Percentiles rank a stretch among this genome's conserved stretches.
phyloP scores from a whole-genome alignment of 2,888 invertebrate species.

The Philaethria dido region DNA sequence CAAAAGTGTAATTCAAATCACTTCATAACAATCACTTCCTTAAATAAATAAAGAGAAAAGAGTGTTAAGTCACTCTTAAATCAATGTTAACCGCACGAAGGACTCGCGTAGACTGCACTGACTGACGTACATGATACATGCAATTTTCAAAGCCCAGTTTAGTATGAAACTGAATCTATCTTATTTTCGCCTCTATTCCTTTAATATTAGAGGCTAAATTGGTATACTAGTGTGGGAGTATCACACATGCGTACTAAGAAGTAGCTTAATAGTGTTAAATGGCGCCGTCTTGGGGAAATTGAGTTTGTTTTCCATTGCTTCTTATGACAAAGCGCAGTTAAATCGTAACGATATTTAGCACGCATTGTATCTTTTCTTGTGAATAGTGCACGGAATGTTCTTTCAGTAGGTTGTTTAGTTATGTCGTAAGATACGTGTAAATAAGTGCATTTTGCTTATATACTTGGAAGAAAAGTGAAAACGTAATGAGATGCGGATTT shows the following conservation, averaged over 20 bases:
- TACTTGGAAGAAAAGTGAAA: too few relatives aligned
- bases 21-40: background rate
- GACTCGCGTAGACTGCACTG: background rate
- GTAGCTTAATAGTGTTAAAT: constrained; percentile 38
- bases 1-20: background rate
- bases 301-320: background rate
- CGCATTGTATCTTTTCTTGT: too few relatives aligned
- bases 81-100: constrained; percentile 1
- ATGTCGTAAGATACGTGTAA: too few relatives aligned
- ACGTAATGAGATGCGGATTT: background rate
- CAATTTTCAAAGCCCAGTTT: background rate
- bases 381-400: too few relatives aligned
- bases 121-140: background rate
- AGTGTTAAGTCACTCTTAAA: background rate
- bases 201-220: background rate
- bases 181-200: background rate
- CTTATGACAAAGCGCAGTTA: background rate
- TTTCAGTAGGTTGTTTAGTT: too few relatives aligned
- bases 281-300: background rate
- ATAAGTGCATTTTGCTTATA: too few relatives aligned
- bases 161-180: background rate
- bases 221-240: background rate
- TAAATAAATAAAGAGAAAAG: background rate
- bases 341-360: too few relatives aligned
- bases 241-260: constrained; percentile 16